Percentiles rank a stretch among this genome's conserved stretches.
Evolutionary conservation across 2,888 invertebrate genomes (phyloP).

Genomic region (Hedya salicella): DNA sequence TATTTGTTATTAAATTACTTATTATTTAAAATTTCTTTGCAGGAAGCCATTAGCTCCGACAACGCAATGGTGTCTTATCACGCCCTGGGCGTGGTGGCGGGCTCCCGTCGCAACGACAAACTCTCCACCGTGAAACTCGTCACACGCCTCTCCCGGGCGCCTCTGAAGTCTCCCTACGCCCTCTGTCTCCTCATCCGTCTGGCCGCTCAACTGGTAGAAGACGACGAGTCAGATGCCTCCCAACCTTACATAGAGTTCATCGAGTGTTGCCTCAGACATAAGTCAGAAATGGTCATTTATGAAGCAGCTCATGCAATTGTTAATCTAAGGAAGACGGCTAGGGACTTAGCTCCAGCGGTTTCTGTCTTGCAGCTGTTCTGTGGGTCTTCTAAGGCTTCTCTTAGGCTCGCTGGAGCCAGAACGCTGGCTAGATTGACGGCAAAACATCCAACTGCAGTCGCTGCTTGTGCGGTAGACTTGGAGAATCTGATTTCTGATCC

Average conservation of each 20-base stretch:
- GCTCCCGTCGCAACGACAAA: slow-evolving; percentile 96
- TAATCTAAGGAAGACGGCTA: slow-evolving; percentile 92
- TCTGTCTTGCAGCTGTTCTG: slow-evolving; percentile 98
- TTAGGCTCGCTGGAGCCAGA: slow-evolving; percentile 98
- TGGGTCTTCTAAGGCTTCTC: slow-evolving; percentile 97
- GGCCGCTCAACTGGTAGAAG: slow-evolving; percentile 96
- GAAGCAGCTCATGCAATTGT: slow-evolving; percentile 99
- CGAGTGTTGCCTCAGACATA: slow-evolving; percentile 97
- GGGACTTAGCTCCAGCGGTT: slow-evolving; percentile 97
- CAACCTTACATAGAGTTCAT: slow-evolving; percentile 95
- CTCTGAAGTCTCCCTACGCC: slow-evolving; percentile 97
- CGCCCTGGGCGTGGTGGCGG: slow-evolving; percentile 97
- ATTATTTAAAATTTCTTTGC: slow-evolving; percentile 50
- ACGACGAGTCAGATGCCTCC: slow-evolving; percentile 90
- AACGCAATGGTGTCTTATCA: slow-evolving; percentile 98
- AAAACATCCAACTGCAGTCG: slow-evolving; percentile 97
- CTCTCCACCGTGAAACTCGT: slow-evolving; percentile 98
- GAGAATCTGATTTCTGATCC: slow-evolving; percentile 99
- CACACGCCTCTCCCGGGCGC: slow-evolving; percentile 92
- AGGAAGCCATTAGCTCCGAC: slow-evolving; percentile 80
- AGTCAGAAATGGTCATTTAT: slow-evolving; percentile 99
- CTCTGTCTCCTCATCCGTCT: slow-evolving; percentile 97
- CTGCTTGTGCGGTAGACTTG: slow-evolving; percentile 98
- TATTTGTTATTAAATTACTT: not conserved
- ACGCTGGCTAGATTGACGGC: slow-evolving; percentile 98